Percentiles rank a stretch among this genome's conserved stretches.
phyloP scores from a whole-genome alignment of 2,888 invertebrate species.

The Malthinus flaveolus region DNA sequence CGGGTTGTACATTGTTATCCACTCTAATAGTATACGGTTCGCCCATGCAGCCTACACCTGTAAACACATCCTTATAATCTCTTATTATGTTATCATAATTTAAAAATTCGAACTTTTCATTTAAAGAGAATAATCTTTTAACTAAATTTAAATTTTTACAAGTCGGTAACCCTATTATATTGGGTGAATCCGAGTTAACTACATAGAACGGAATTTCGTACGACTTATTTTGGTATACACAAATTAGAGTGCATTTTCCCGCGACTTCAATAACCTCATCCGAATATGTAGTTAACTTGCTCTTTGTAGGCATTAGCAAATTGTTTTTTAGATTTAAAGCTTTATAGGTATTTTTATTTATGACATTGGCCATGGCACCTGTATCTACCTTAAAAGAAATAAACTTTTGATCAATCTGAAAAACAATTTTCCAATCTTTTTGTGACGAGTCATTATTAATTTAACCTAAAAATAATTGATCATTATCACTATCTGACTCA shows the following conservation, averaged over 20 bases:
- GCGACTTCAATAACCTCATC: constrained; percentile 17
- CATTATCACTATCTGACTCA: too few species aligned
- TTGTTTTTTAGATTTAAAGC: neutral
- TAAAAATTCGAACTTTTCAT: neutral
- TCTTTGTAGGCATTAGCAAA: constrained; percentile 6
- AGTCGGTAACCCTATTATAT: constrained; percentile 11
- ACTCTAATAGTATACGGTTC: constrained; percentile 34
- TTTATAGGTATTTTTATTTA: constrained; percentile 7
- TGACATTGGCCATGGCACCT: constrained; percentile 20
- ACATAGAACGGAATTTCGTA: constrained; percentile 20
- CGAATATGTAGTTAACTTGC: constrained; percentile 21
- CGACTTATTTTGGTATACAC: constrained; percentile 6
- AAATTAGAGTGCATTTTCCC: constrained; percentile 18
- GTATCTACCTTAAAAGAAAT: constrained; percentile 23
- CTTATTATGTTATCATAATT: constrained; percentile 8
- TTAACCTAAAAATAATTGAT: too few species aligned
- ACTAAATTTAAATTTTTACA: constrained; percentile 13
- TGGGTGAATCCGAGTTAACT: constrained; percentile 9
- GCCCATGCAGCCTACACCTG: constrained; percentile 30
- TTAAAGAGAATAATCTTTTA: constrained; percentile 6
- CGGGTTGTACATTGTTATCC: constrained; percentile 25
- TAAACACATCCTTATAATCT: constrained; percentile 27
- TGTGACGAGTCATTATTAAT: neutral
- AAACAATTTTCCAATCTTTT: neutral
- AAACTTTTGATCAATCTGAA: constrained; percentile 5